Base-by-base conservation (phyloP, 2,888 invertebrate genomes). In the Aspidiotus destructor region DNA sequence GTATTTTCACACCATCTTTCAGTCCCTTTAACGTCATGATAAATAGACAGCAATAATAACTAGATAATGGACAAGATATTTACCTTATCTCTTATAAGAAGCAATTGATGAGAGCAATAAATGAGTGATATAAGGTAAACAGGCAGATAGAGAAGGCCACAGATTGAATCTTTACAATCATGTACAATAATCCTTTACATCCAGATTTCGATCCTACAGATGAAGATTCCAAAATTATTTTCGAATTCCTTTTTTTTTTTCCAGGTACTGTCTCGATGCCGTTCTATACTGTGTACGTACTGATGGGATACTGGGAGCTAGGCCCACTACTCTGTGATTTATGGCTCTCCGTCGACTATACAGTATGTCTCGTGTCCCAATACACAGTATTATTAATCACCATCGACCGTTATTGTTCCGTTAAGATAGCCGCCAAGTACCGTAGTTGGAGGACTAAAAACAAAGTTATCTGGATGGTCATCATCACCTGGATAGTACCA, bases 311-410 rank as follows among this genome's bases (percentile, higher is more conserved):
- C 77, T 99, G 99, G 99, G 91, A 95, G 76, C 83, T 99, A 72
- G 98, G 99, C 13, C 92, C 94, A 41, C 81, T 98, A 70, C 82
- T 97, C 8, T 99, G 98, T 77, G 98, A 99, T 79, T 83, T 99
- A 68, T 99, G 99, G 99, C 84, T 99, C 8, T 95, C 97, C 1
- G 91, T 97, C 63, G 99, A 99, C 80, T 99, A 99, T 80, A 98
- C 98, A 17, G 98, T 98, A 42, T 99, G 99, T 77, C 83, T 99
- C 62, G 97, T 97, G 41, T 99, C 98, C 9, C 98, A 99, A 78
- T 99, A 99, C 79, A 99, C 99, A 0, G 99, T 99, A 15, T 84
- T 99, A 69, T 84, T 98, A 71, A 99, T 99, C 76, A 99, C 99
- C 42, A 92, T 98, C 72, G 99, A 99, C 79, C 85, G 99, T 73